Base-by-base conservation (phyloP, 2,888 invertebrate genomes). In the Drosophila picticornis region DNA sequence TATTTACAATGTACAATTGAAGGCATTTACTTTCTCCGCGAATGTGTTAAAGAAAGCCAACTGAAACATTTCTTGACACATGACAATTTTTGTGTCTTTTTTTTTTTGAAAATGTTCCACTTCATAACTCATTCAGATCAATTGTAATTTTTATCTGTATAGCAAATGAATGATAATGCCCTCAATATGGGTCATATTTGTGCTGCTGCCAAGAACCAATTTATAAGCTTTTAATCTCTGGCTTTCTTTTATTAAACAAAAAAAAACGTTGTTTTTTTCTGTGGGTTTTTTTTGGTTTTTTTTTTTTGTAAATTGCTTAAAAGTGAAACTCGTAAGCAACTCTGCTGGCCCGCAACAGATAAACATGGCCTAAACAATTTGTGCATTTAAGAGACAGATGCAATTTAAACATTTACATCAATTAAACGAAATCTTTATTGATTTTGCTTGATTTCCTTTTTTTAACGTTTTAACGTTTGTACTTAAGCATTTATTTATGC, bases 131-230 rank as follows among this genome's bases (percentile, higher is more conserved):
- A 25, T 36, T n/a, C 7, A 38, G 40, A 58, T 53, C 36, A 62
- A 69, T 75, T 75, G 58, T 29, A 25, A 25, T 60, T 52, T 68
- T 29, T 25, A 55, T 73, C 56, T 59, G 59, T 59, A 57, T 52
- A 27, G 16, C 53, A 67, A 80, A 69, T 75, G 66, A 66, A 71
- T 66, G 80, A 80, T 71, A 82, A 73, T 72, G 84, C 69, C 56
- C 72, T 43, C 69, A 40, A 88, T 72, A 73, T 85, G 71, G 84
- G 88, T 88, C 85, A 84, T 72, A 62, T 83, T 81, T 79, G 58
- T 67, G 66, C 22, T 55, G 53, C 52, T 46, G 68, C 31, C 56
- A 59, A 74, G 73, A 80, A 83, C 67, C 61, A 72, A 68, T 65
- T 60, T 72, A 55, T 36, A 52, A 43, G 67, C 67, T 40, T 68